Evolutionary conservation across 1,140 invertebrate species (phyloP), one percentile per base, ranked within the genome.

Genomic region (Lasaia peninsularis): DNA sequence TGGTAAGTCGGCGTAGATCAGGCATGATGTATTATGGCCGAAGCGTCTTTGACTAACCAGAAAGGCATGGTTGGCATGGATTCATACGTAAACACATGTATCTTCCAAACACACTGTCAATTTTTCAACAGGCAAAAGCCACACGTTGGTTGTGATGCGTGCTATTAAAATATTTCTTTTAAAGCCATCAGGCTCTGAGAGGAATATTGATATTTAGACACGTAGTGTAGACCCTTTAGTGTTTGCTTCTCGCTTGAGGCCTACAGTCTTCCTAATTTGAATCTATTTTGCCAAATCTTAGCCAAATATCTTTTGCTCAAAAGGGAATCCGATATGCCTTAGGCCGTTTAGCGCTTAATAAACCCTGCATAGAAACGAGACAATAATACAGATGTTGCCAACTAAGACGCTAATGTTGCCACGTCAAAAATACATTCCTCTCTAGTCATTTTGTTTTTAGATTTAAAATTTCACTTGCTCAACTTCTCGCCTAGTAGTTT

Each of bases 131-230:
- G 80, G 80, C 81, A 67, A 73, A 74, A 68, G 82, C 84, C 84
- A 76, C 77, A 87, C 81, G 74, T 82, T 87, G 84, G 84, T 87
- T 87, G 84, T 87, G 84, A 87, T 75, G 75, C 84, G 84, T 86
- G 82, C 82, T 86, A 80, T 78, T 86, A 69, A 68, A 65, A 63
- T 73, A 69, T 74, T 70, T 65, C 67, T 77, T 71, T 73, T 61
- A 62, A 75, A 72, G 73, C 53, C 54, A 33, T 32, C 50, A 24
- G 60, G 49, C 61, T 72, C 66, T 66, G 70, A 77, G 75, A 71
- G 72, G 69, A 71, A 73, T 69, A 70, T 78, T 69, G 52, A 52
- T 63, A 74, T 55, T 76, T 87, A 88, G 80, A 67, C 81, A 79
- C 82, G 82, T 87, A 87, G 82, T 71, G 62, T 87, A 87, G 78